phyloP scores from a whole-genome alignment of 1,140 invertebrate genomes.

The Archivesica marissinica region DNA sequence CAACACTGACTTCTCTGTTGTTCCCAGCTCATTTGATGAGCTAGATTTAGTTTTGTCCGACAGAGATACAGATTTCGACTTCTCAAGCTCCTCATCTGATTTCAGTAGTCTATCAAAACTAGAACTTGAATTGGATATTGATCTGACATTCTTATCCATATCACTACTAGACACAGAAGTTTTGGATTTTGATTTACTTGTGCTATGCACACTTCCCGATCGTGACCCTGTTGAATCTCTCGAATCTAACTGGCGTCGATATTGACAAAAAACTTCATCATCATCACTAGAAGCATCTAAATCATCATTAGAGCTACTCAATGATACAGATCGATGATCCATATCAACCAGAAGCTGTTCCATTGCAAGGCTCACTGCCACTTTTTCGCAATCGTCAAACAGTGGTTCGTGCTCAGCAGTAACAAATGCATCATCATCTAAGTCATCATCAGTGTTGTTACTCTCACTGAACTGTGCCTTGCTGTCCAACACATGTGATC shows the following conservation, averaged over 20 bases:
- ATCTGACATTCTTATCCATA: constrained; percentile 1
- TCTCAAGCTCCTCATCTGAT: constrained; percentile 8
- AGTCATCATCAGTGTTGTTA: constrained; percentile 57
- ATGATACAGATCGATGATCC: constrained; percentile 74
- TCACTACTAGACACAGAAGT: constrained; percentile 49
- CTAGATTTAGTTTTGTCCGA: background rate
- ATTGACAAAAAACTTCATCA: constrained; percentile 63
- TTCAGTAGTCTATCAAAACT: constrained; percentile 44
- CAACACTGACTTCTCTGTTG: constrained; percentile 71
- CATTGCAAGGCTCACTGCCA: constrained; percentile 76
- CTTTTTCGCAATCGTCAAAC: constrained; percentile 76
- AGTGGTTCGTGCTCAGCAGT: constrained; percentile 79
- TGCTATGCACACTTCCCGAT: constrained; percentile 35
- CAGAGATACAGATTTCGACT: constrained; percentile 19
- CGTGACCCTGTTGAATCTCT: constrained; percentile 30
- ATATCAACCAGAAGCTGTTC: constrained; percentile 79
- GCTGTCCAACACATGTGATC: constrained; percentile 35
- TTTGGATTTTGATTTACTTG: constrained; percentile 42
- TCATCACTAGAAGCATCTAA: constrained; percentile 72
- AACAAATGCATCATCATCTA: constrained; percentile 64
- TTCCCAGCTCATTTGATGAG: constrained; percentile 41
- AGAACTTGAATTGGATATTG: constrained; percentile 42
- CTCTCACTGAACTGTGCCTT: constrained; percentile 83
- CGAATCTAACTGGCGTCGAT: constrained; percentile 25
- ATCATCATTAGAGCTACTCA: constrained; percentile 40